Conservation (phyloP, 2,797 vertebrate genomes). For the Mallotus villosus region DNA sequence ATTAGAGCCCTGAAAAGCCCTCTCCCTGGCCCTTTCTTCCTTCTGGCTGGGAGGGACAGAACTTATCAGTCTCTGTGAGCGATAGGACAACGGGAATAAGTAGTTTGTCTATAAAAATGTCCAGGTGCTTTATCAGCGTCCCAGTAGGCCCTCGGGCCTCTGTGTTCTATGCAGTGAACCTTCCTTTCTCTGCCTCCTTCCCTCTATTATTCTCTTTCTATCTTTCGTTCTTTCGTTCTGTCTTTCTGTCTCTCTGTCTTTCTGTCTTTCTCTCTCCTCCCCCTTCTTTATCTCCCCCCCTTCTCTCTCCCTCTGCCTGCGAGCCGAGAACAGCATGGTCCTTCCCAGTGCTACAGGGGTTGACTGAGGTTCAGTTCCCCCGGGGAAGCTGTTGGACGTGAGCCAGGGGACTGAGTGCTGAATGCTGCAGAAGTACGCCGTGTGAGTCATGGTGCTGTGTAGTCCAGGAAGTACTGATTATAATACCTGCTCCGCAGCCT, state of each 20-base stretch:
- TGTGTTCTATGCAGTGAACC: constrained; percentile 68
- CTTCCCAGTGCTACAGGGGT: constrained; percentile 51
- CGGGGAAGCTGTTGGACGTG: constrained; percentile 31
- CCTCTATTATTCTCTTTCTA: constrained; percentile 4
- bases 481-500: background rate
- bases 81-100: constrained; percentile 80
- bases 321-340: constrained; percentile 25
- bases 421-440: no score
- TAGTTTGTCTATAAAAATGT: constrained; percentile 86
- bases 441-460: no score
- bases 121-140: constrained; percentile 82
- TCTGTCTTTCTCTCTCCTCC: constrained; percentile 11
- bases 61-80: constrained; percentile 82
- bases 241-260: no score
- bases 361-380: constrained; percentile 64
- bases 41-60: constrained; percentile 78
- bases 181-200: constrained; percentile 25
- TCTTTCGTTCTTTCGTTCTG: constrained; percentile 9
- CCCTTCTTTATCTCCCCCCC: constrained; percentile 18
- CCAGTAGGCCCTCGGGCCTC: constrained; percentile 71
- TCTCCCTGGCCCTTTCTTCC: constrained; percentile 63
- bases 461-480: no score
- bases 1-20: constrained; percentile 81
- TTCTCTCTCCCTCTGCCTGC: background rate
- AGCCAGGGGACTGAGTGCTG: constrained; percentile 47